Evolutionary conservation across 1,140 invertebrate genomes (phyloP).

Genomic region (Platyscapa corneri): DNA sequence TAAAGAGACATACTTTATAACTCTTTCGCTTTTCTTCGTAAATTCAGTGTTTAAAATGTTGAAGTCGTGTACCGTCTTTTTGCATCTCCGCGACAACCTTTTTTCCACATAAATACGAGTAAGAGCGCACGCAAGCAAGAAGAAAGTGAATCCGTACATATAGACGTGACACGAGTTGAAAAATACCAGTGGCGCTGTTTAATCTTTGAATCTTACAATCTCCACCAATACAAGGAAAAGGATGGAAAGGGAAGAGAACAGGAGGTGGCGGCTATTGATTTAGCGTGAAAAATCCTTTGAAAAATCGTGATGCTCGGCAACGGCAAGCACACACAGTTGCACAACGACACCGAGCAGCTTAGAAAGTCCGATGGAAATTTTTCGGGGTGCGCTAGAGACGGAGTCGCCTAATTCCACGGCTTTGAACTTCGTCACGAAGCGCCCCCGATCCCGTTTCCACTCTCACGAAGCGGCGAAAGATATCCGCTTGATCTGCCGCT

Average conservation of each 20-base stretch:
- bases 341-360: not conserved
- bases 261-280: not conserved
- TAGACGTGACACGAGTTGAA: slow-evolving; percentile 40
- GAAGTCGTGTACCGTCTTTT: slow-evolving; percentile 44
- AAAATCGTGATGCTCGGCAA: slow-evolving; percentile 7
- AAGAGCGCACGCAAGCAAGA: slow-evolving; percentile 36
- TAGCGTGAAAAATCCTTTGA: not conserved
- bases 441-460: slow-evolving; percentile 30
- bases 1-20: slow-evolving; percentile 42
- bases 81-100: slow-evolving; percentile 48
- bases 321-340: not conserved
- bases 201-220: slow-evolving; percentile 43
- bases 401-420: slow-evolving; percentile 30
- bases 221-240: slow-evolving; percentile 1
- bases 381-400: not conserved
- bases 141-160: slow-evolving; percentile 46
- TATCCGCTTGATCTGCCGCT: slow-evolving; percentile 10
- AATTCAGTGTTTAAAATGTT: slow-evolving; percentile 53
- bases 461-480: not conserved
- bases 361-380: slow-evolving; percentile 33
- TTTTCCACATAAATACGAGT: slow-evolving; percentile 20
- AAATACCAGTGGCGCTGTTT: slow-evolving; percentile 40
- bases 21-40: slow-evolving; percentile 51
- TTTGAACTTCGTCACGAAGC: slow-evolving; percentile 44
- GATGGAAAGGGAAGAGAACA: not conserved